Evolutionary conservation across 2,113 vertebrate species (phyloP), one percentile per base, ranked within the genome.

Genomic region (Aphyosemion australe): DNA sequence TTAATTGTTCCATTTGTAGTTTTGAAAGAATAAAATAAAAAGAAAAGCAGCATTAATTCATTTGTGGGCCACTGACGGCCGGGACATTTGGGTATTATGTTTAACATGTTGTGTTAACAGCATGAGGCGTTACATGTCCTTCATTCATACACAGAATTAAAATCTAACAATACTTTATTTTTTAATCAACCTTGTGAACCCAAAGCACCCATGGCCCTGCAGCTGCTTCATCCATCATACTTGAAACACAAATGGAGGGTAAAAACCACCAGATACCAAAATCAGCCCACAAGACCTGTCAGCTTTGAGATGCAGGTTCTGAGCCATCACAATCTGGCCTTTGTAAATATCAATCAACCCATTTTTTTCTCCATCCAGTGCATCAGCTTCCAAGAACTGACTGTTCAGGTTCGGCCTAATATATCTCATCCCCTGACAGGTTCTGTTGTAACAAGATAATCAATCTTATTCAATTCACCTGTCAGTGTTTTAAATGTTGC

Each of bases 401-500:
- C n/a, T 20, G 45, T 34, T 61, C 12, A 39, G 16, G 8, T 49
- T 12, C 47, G 11, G 13, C 32, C 32, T 61, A 49, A 49, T 61
- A 39, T 19, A 49, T 61, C 60, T 15, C 46, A 49, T 49, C 31
- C 31, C 46, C 34, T 50, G 18, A 21, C 46, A 49, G 34, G 47
- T 39, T 32, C 12, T 46, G 19, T 15, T 20, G 32, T 39, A 50
- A 41, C n/a, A 20, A 41, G 34, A 50, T 21, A 20, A 50, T 62
- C 47, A 50, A 62, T 41, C 32, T 62, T 62, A 5, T 41, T 50
- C 19, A 50, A 9, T 21, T 39, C 18, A 50, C 60, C 32, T 49
- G 46, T 62, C 32, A 41, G 46, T 13, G 8, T 15, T 41, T 62
- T 62, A 41, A 39, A 41, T 39, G 8, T 21, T 50, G 47, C 39